These are phyloP conservation scores for Argyrosomus regius DNA, from an alignment of 2,797 vertebrate species.

Conservation along the genomic window DNA sequence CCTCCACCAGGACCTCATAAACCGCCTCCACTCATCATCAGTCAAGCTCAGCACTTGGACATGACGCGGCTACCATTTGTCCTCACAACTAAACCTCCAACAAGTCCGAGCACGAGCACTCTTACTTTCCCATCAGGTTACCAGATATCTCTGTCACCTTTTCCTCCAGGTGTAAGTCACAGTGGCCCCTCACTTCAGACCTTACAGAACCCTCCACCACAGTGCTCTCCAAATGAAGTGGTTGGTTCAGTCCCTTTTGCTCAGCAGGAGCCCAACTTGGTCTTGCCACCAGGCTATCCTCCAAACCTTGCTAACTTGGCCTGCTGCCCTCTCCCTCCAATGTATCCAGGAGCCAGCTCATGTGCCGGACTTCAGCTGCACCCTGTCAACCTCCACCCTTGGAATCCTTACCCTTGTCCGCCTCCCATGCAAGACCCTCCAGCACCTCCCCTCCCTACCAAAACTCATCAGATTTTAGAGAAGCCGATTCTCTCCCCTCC, in stretches of 20 bases:
- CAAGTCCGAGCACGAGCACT: slow-evolving; percentile 88
- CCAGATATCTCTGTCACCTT: slow-evolving; percentile 92
- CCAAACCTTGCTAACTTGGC: slow-evolving; percentile 91
- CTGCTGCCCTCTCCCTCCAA: slow-evolving; percentile 96
- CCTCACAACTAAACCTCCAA: slow-evolving; percentile 91
- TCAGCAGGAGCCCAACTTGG: slow-evolving; percentile 91
- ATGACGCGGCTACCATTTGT: slow-evolving; percentile 93
- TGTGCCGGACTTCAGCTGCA: slow-evolving; percentile 96
- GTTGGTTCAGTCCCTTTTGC: slow-evolving; percentile 88
- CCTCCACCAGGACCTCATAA: slow-evolving; percentile 90
- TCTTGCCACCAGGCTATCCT: slow-evolving; percentile 92
- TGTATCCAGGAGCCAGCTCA: slow-evolving; percentile 93
- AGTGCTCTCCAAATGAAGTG: slow-evolving; percentile 91
- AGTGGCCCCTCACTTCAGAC: slow-evolving; percentile 87
- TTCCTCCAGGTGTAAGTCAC: slow-evolving; percentile 88
- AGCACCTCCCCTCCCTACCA: slow-evolving; percentile 80
- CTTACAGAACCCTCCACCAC: slow-evolving; percentile 85
- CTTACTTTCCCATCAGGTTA: slow-evolving; percentile 92
- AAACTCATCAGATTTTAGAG: slow-evolving; percentile 89
- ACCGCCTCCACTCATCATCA: slow-evolving; percentile 90
- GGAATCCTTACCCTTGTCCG: slow-evolving; percentile 93
- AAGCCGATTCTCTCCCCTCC: slow-evolving; percentile 93
- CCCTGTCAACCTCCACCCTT: slow-evolving; percentile 94
- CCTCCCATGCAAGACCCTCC: slow-evolving; percentile 92
- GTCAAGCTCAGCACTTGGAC: slow-evolving; percentile 94